Evolutionary conservation across 2,797 vertebrate genomes (phyloP).

Genomic region (Macropus fuliginosus): DNA sequence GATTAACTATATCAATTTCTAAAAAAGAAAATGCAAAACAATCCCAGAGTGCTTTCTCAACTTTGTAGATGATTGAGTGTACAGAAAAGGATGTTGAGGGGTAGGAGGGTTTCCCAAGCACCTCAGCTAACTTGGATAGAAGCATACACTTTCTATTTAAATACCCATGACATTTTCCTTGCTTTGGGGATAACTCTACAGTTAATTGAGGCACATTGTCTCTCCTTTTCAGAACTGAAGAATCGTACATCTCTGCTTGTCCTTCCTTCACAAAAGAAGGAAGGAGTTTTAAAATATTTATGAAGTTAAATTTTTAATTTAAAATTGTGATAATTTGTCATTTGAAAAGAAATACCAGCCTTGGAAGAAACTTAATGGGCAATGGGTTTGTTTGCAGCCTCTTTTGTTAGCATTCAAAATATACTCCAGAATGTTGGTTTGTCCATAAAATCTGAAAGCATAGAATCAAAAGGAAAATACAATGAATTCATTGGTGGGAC

Average conservation of each 20-base stretch:
- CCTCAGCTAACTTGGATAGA: constrained; percentile 19
- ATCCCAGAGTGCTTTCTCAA: neutral
- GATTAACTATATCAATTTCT: constrained; percentile 17
- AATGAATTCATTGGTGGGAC: neutral
- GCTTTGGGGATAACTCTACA: neutral
- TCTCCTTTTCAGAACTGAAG: neutral
- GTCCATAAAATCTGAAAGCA: constrained; percentile 48
- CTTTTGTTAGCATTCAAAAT: constrained; percentile 1
- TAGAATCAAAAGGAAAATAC: neutral
- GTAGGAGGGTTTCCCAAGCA: neutral
- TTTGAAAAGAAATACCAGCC: constrained; percentile 49
- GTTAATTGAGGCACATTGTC: neutral
- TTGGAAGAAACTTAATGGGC: constrained; percentile 59
- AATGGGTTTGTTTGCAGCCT: constrained; percentile 43
- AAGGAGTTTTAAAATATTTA: constrained; percentile 51
- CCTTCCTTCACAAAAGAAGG: constrained; percentile 26
- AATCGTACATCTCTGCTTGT: neutral
- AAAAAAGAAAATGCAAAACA: constrained; percentile 8
- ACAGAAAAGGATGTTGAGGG: neutral
- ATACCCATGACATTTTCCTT: neutral
- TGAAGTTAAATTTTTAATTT: constrained; percentile 78
- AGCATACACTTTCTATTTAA: constrained; percentile 12
- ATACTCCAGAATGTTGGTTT: constrained; percentile 35
- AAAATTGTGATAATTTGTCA: constrained; percentile 61
- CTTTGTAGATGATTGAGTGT: neutral